Evolutionary conservation across 2,113 vertebrate species (phyloP), one percentile per base, ranked within the genome.

Genomic region (Carollia perspicillata): DNA sequence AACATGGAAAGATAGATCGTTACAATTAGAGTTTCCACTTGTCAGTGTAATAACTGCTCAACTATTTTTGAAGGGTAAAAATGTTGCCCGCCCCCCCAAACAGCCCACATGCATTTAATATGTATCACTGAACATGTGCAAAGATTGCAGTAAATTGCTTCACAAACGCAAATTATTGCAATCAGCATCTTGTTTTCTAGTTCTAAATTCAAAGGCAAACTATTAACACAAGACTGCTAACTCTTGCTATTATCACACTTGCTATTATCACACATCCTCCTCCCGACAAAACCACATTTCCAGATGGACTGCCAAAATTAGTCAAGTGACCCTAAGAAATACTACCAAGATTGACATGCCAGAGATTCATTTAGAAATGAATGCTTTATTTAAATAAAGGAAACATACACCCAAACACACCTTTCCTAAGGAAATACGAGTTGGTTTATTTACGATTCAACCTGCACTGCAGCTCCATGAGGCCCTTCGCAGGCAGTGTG

Each of bases 171-270:
- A 98, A 98, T 98, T 98, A 98, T 94, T 98, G 98, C 98, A 98
- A 98, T 99, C 98, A 99, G 90, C 98, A 98, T 98, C 98, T 98
- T 98, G 97, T 98, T 98, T 98, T 98, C 98, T 98, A 97, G 94
- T 98, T 98, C 98, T 98, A 99, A 98, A 98, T 98, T 98, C 98
- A 98, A 98, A 98, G 97, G 95, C 95, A 97, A 97, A 97, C 97
- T 98, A 98, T 98, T 98, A 98, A 98, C 97, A 97, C 98, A 96
- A 97, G 95, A 96, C 92, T 96, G 98, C 98, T 98, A 98, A 98
- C 98, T 98, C 95, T 95, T 95, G 98, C 97, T 98, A 97, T 97
- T 98, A 98, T 97, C 98, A 98, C 95, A 91, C 96, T 88, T 94
- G 94, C 94, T 97, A 96, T 97, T 97, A 97, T 95, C 95, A 97